phyloP scores from a whole-genome alignment of 2,797 vertebrate species.

The Varecia variegata region DNA sequence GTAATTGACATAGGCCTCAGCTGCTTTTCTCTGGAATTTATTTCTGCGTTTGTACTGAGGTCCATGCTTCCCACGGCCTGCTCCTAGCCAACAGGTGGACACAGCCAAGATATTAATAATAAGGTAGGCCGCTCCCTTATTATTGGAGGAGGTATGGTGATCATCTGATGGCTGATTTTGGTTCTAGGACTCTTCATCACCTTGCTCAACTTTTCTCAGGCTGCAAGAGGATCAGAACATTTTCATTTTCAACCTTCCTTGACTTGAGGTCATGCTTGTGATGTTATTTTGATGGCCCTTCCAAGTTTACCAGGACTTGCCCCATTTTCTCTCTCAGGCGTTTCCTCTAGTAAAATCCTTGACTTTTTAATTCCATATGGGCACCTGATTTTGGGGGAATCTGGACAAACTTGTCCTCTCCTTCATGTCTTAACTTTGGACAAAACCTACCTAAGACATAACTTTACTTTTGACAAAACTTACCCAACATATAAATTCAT shows the following conservation, averaged over 20 bases:
- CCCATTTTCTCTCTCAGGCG: neutral
- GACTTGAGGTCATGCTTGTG: neutral
- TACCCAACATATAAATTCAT: no score
- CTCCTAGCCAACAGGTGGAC: neutral
- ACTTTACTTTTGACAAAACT: neutral
- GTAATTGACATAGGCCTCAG: neutral
- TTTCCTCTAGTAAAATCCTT: neutral
- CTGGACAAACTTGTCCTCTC: neutral
- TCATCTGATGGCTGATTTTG: neutral
- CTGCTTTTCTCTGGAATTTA: neutral
- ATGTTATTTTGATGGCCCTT: neutral
- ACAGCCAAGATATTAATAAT: neutral
- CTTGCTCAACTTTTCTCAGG: neutral
- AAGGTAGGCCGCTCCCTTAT: neutral
- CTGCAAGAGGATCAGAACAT: neutral
- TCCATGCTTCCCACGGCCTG: neutral
- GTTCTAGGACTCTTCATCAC: neutral
- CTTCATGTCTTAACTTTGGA: neutral
- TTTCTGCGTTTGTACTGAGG: neutral
- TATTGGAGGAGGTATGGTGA: no score
- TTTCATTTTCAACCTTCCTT: neutral
- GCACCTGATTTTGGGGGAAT: neutral
- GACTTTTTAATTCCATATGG: neutral
- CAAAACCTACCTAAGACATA: neutral
- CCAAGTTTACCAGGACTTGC: neutral